phyloP scores from a whole-genome alignment of 2,888 invertebrate genomes.

The Ectemnius cavifrons region DNA sequence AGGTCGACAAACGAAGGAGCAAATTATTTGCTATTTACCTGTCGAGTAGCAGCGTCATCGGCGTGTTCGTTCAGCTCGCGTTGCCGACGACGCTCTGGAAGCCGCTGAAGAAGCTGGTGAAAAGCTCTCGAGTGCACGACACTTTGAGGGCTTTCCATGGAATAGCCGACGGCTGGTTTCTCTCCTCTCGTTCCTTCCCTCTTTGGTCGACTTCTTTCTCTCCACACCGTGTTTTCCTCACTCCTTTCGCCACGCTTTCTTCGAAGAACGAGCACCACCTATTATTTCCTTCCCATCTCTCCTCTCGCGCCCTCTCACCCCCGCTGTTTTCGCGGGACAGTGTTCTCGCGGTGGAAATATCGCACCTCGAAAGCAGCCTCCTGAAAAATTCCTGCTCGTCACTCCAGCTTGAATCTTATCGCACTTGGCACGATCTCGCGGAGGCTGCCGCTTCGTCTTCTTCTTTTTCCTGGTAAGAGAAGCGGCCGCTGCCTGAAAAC shows the following conservation, averaged over 20 bases:
- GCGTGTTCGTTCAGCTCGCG: constrained; percentile 6
- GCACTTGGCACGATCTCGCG: too few relatives aligned
- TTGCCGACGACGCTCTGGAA: constrained; percentile 28
- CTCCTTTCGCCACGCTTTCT: constrained; percentile 2
- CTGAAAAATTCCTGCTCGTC: too few relatives aligned
- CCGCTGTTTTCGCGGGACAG: neutral
- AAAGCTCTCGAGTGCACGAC: constrained; percentile 43
- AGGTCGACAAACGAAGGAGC: constrained; percentile 1
- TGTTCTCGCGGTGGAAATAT: too few relatives aligned
- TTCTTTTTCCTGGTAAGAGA: too few relatives aligned
- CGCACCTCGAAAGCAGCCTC: too few relatives aligned
- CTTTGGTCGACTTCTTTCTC: constrained; percentile 9
- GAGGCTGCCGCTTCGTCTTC: too few relatives aligned
- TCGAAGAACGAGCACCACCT: neutral
- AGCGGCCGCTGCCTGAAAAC: too few relatives aligned
- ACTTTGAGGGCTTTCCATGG: constrained; percentile 45
- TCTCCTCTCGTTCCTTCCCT: constrained; percentile 16
- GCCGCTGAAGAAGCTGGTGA: constrained; percentile 36
- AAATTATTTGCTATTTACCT: constrained; percentile 16
- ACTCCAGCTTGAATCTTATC: too few relatives aligned
- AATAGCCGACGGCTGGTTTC: constrained; percentile 39
- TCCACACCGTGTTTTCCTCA: neutral
- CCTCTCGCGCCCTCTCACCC: too few relatives aligned
- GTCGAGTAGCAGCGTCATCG: neutral
- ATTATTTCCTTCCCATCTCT: too few relatives aligned